Conservation (phyloP, 2,888 invertebrate genomes). For the Crossocerus cetratus region DNA sequence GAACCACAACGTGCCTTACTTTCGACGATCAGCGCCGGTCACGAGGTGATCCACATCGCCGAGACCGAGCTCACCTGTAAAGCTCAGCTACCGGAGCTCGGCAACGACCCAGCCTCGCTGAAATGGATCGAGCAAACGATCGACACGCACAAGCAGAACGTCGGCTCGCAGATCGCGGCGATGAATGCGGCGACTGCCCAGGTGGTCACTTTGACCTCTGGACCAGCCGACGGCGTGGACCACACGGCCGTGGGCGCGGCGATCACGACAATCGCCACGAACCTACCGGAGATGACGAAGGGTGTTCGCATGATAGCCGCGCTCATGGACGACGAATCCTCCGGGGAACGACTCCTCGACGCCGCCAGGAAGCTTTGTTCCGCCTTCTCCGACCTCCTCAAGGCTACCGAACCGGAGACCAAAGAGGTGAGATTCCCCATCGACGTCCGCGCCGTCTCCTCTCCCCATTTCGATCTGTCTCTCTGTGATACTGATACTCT, state of each 20-base stretch:
- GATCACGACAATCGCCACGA: slow-evolving; percentile 97
- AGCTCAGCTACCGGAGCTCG: slow-evolving; percentile 85
- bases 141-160: slow-evolving; percentile 96
- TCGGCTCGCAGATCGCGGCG: slow-evolving; percentile 97
- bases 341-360: slow-evolving; percentile 91
- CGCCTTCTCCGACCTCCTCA: slow-evolving; percentile 96
- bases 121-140: slow-evolving; percentile 97
- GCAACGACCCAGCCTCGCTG: slow-evolving; percentile 89
- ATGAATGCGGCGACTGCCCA: slow-evolving; percentile 99
- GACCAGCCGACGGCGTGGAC: slow-evolving; percentile 92
- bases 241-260: slow-evolving; percentile 97
- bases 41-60: slow-evolving; percentile 91
- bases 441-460: neutral
- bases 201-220: slow-evolving; percentile 92
- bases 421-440: slow-evolving; percentile 82
- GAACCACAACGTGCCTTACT: slow-evolving; percentile 96
- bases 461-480: neutral
- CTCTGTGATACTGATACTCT: slow-evolving; percentile 8
- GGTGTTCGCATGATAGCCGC: slow-evolving; percentile 97
- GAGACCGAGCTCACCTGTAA: slow-evolving; percentile 85
- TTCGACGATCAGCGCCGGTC: slow-evolving; percentile 93
- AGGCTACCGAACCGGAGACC: slow-evolving; percentile 96
- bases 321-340: slow-evolving; percentile 90
- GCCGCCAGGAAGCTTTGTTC: slow-evolving; percentile 94
- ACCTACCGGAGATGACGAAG: slow-evolving; percentile 96